Evolutionary conservation across 2,113 vertebrate genomes (phyloP).

Genomic region (Carassius gibelio): DNA sequence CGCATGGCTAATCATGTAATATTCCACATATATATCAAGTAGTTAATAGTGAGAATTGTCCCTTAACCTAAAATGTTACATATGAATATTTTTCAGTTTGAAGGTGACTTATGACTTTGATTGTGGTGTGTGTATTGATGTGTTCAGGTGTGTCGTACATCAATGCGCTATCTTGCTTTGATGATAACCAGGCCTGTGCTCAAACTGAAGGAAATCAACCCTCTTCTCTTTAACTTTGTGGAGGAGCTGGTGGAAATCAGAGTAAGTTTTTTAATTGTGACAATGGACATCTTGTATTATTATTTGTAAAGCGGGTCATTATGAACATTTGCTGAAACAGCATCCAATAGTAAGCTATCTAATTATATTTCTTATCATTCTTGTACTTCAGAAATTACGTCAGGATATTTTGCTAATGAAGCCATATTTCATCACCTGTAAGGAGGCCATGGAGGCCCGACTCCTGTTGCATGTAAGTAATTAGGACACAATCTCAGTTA

Average conservation of each 20-base stretch:
- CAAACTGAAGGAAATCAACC: slow-evolving; percentile 92
- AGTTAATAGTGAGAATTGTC: too few species aligned
- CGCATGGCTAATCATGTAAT: too few species aligned
- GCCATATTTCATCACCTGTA: slow-evolving; percentile 97
- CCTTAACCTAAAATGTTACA: too few species aligned
- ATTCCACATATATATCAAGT: too few species aligned
- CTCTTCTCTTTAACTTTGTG: slow-evolving; percentile 95
- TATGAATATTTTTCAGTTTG: not conserved
- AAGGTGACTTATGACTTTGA: not conserved
- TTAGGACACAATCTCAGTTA: not conserved
- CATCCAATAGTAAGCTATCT: not conserved
- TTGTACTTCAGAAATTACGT: slow-evolving; percentile 85
- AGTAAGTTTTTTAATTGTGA: slow-evolving; percentile 71
- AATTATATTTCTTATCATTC: not conserved
- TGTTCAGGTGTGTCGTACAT: slow-evolving; percentile 90
- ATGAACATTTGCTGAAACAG: not conserved
- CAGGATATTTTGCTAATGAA: slow-evolving; percentile 98
- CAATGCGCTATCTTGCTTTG: slow-evolving; percentile 90
- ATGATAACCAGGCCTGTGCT: slow-evolving; percentile 92
- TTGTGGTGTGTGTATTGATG: slow-evolving; percentile 10
- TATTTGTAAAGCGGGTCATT: not conserved
- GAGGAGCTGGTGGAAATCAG: slow-evolving; percentile 97
- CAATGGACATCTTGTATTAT: not conserved
- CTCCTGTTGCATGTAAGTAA: slow-evolving; percentile 88
- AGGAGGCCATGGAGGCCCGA: slow-evolving; percentile 94